These are phyloP conservation scores for Microdon myrmicae DNA, from an alignment of 2,888 invertebrate genomes.

Conservation along the genomic window DNA sequence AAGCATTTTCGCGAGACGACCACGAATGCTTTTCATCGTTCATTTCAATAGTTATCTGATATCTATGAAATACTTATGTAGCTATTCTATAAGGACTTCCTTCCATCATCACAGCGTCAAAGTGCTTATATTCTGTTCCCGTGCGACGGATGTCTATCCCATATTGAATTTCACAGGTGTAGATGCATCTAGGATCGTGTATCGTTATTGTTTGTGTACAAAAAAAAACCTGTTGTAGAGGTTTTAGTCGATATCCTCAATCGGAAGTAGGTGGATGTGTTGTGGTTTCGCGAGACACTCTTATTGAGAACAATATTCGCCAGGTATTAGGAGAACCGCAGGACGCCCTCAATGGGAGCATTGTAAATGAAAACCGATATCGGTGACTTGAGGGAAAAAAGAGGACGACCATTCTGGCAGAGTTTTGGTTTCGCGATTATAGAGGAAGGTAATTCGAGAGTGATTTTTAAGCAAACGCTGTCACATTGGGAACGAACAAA, in stretches of 20 bases:
- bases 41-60: conserved; percentile 36
- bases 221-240: conserved; percentile 28
- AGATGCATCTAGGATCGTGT: conserved; percentile 45
- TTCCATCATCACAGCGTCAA: no score
- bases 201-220: conserved; percentile 5
- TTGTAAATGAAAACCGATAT: conserved; percentile 36
- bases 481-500: not conserved
- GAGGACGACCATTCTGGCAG: conserved; percentile 5
- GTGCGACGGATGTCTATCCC: not conserved
- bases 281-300: conserved; percentile 59
- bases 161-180: conserved; percentile 40
- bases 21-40: conserved; percentile 10
- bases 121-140: not conserved
- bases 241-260: conserved; percentile 40
- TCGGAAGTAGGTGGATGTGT: conserved; percentile 66
- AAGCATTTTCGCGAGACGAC: no score
- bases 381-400: not conserved
- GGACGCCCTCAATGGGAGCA: conserved; percentile 10
- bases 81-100: not conserved
- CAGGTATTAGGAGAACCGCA: not conserved
- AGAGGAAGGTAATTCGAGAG: conserved; percentile 38
- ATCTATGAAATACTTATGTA: conserved; percentile 27
- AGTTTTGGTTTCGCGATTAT: conserved; percentile 28
- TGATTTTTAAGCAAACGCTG: conserved; percentile 12
- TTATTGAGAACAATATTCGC: conserved; percentile 13